phyloP scores from a whole-genome alignment of 1,140 invertebrate species.

The Cydia splendana region DNA sequence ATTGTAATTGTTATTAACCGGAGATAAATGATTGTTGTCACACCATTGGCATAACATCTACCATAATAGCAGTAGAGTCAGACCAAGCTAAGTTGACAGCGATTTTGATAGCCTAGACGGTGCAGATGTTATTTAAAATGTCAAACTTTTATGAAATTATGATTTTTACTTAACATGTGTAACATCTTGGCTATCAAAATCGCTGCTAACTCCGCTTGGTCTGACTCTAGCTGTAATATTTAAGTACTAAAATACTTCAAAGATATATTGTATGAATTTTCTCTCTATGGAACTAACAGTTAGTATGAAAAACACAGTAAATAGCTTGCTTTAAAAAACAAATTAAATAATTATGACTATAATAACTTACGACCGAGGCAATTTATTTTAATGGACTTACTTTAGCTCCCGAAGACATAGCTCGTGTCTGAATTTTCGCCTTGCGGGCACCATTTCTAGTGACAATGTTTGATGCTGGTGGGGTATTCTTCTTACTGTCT shows the following conservation, averaged over 20 bases:
- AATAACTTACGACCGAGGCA: not conserved
- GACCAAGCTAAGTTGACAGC: too few relatives aligned
- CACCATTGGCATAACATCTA: not conserved
- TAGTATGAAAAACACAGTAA: not conserved
- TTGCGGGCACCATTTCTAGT: constrained; percentile 81
- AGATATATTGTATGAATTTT: not conserved
- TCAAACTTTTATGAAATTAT: too few relatives aligned
- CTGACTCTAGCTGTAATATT: not conserved
- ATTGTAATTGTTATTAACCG: not conserved
- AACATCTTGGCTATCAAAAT: too few relatives aligned
- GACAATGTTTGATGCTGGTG: constrained; percentile 68
- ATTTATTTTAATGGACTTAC: constrained; percentile 44
- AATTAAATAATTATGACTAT: not conserved
- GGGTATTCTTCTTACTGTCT: constrained; percentile 67
- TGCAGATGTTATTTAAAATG: too few relatives aligned
- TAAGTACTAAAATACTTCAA: too few relatives aligned
- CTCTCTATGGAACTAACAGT: not conserved
- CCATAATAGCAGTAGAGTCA: not conserved
- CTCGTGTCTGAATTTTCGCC: constrained; percentile 82
- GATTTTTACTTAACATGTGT: too few relatives aligned
- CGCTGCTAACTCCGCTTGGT: too few relatives aligned
- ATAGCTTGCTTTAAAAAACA: not conserved
- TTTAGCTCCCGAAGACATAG: constrained; percentile 78
- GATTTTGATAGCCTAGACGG: too few relatives aligned
- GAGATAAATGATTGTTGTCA: not conserved